Conservation (phyloP, 2,113 vertebrate species). For the Gavialis gangeticus region DNA sequence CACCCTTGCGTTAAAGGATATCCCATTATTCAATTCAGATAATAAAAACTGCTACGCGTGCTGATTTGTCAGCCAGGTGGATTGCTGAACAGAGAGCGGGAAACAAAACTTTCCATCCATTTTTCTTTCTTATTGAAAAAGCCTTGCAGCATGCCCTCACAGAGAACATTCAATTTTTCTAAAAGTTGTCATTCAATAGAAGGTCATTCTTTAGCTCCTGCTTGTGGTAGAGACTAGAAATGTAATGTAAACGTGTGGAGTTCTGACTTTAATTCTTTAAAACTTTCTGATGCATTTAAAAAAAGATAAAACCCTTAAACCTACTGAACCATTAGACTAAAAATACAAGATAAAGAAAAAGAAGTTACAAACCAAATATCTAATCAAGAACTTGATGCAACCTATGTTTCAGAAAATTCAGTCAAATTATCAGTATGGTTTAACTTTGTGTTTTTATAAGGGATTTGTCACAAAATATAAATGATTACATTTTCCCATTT, state of each 20-base stretch:
- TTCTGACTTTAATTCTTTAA: neutral
- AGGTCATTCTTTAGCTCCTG: neutral
- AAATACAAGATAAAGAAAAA: neutral
- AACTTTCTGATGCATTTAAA: neutral
- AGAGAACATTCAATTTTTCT: neutral
- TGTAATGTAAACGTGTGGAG: neutral
- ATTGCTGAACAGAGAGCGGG: neutral
- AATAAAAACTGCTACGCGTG: neutral
- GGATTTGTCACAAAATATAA: neutral
- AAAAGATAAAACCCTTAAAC: neutral
- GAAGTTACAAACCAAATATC: neutral
- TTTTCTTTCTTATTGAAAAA: neutral
- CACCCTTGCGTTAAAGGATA: conserved; percentile 11
- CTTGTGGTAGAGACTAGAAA: neutral
- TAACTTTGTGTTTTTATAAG: neutral
- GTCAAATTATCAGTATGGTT: neutral
- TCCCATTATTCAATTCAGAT: conserved; percentile 37
- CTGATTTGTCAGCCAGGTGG: neutral
- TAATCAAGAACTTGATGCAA: neutral
- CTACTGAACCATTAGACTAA: neutral
- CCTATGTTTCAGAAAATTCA: neutral
- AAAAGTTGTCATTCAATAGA: neutral
- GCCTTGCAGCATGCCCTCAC: neutral
- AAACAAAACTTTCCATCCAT: neutral
- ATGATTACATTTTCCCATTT: neutral